Conservation (phyloP, 2,888 invertebrate genomes). For the Priapulus caudatus region DNA sequence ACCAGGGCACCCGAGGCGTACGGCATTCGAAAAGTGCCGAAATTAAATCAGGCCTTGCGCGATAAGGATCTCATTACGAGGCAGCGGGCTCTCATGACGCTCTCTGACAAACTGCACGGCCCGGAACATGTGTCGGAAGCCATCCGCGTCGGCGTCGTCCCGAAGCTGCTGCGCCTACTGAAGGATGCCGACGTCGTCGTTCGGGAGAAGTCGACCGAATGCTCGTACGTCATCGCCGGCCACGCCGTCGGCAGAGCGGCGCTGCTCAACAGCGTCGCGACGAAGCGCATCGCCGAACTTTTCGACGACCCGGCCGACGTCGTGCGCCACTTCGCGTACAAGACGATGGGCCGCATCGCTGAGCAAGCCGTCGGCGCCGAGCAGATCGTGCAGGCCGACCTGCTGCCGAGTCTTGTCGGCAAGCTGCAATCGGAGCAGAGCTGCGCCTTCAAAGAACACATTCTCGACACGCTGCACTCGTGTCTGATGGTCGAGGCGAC, state of each 20-base stretch:
- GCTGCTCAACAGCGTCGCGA: not conserved
- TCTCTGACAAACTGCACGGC: not conserved
- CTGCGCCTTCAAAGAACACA: not conserved
- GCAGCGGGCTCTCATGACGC: not conserved
- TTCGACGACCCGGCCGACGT: not conserved
- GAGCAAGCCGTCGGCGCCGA: not conserved
- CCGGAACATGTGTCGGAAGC: not conserved
- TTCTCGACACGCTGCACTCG: not conserved
- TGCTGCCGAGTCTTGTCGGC: not conserved
- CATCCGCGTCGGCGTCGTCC: not conserved
- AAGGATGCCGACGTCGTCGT: not conserved
- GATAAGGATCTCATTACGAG: not conserved
- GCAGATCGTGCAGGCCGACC: conserved; percentile 1
- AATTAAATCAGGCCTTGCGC: not conserved
- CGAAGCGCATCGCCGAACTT: not conserved
- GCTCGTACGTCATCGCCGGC: conserved; percentile 3
- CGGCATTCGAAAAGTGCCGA: not conserved
- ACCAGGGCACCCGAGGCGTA: not conserved
- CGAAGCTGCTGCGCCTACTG: not conserved
- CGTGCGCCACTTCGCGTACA: not conserved
- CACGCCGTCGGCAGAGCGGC: not conserved
- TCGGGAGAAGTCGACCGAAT: not conserved
- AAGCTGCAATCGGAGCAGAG: not conserved
- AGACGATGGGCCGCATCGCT: not conserved
- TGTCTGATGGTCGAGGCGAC: not conserved